Evolutionary conservation across 2,797 vertebrate species (phyloP).

Genomic region (Myotis myotis): DNA sequence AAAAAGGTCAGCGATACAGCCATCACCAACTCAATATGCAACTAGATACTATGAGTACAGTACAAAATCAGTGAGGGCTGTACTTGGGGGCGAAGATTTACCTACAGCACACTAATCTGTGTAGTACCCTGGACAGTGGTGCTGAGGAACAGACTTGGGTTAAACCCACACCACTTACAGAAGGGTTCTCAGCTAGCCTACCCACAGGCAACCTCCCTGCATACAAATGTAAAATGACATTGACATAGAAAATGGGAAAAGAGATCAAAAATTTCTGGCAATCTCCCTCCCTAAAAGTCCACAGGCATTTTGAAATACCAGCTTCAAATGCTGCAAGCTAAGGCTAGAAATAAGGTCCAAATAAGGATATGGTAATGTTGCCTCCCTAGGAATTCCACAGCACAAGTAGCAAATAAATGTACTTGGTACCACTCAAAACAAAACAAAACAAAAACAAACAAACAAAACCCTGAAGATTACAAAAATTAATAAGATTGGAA

Average conservation of each 20-base stretch:
- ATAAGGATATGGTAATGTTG: neutral
- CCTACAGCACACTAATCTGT: neutral
- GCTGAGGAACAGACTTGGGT: neutral
- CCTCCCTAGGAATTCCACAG: neutral
- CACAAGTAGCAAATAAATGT: neutral
- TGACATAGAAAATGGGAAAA: neutral
- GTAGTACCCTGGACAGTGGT: neutral
- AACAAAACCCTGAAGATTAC: neutral
- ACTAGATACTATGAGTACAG: neutral
- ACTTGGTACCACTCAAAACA: neutral
- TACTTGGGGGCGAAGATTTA: neutral
- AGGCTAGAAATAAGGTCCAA: neutral
- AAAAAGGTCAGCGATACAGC: neutral
- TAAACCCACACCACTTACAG: neutral
- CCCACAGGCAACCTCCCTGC: neutral
- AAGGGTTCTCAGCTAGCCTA: neutral
- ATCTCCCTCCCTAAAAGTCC: neutral
- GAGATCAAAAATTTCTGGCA: neutral
- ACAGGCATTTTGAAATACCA: neutral
- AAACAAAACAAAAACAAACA: neutral
- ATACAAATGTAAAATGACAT: neutral
- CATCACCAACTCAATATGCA: neutral
- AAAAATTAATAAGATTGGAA: slow-evolving; percentile 37
- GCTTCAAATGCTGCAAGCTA: neutral
- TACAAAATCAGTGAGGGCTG: neutral